Conservation (phyloP, 2,113 vertebrate genomes). For the Turdus rufiventris region DNA sequence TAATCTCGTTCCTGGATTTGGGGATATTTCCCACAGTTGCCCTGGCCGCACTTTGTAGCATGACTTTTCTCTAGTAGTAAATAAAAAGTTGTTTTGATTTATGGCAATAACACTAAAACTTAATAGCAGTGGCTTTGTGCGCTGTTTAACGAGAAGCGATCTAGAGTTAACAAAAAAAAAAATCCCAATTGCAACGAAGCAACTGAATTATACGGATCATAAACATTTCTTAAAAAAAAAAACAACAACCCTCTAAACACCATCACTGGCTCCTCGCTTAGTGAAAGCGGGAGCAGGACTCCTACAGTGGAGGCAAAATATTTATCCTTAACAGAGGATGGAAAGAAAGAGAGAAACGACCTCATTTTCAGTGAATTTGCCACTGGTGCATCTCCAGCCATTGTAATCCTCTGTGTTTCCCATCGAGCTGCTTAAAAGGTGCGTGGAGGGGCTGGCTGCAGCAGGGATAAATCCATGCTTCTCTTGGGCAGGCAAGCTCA, state of each 20-base stretch:
- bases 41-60: slow-evolving; percentile 14
- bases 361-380: neutral
- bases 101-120: slow-evolving; percentile 77
- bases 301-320: neutral
- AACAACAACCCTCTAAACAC: neutral
- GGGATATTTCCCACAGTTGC: slow-evolving; percentile 49
- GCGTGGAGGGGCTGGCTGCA: neutral
- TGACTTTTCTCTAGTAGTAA: slow-evolving; percentile 55
- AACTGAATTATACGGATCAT: slow-evolving; percentile 67
- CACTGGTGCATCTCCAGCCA: neutral
- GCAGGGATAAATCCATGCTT: slow-evolving; percentile 67
- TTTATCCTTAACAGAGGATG: neutral
- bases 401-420: neutral
- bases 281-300: neutral
- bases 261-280: neutral
- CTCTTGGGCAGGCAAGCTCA: slow-evolving; percentile 59
- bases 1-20: slow-evolving; percentile 49
- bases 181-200: slow-evolving; percentile 54
- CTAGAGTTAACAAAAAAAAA: slow-evolving; percentile 64
- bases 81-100: slow-evolving; percentile 79
- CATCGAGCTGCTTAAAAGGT: slow-evolving; percentile 7
- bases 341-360: neutral
- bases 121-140: slow-evolving; percentile 72
- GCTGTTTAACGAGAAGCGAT: slow-evolving; percentile 45
- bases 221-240: slow-evolving; percentile 61